Evolutionary conservation across 2,797 vertebrate genomes (phyloP).

Genomic region (Toxotes lorentzi): DNA sequence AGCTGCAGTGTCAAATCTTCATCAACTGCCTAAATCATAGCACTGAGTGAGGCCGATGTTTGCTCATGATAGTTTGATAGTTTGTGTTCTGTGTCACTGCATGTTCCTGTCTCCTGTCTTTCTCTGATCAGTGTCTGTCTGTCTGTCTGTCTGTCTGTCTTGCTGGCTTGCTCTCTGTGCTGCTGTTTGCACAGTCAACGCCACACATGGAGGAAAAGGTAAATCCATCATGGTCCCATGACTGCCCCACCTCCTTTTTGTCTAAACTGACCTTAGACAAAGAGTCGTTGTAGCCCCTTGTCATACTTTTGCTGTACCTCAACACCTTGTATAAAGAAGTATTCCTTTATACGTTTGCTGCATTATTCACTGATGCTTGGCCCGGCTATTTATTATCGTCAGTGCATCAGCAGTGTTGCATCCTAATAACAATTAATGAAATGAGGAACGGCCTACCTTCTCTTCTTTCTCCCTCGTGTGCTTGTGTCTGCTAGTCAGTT

Average conservation of each 20-base stretch:
- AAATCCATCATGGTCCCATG: conserved; percentile 81
- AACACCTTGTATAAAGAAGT: neutral
- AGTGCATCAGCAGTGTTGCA: conserved; percentile 8
- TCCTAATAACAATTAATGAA: conserved; percentile 4
- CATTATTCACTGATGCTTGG: conserved; percentile 23
- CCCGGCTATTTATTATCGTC: neutral
- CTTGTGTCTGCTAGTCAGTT: conserved; percentile 46
- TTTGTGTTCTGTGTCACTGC: conserved; percentile 40
- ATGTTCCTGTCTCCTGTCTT: conserved; percentile 63
- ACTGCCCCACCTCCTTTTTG: conserved; percentile 29
- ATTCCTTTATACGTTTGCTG: conserved; percentile 9
- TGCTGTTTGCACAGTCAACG: conserved; percentile 94
- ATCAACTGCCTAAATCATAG: neutral
- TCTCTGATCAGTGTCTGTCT: conserved; percentile 75
- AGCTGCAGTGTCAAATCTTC: neutral
- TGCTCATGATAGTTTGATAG: too few relatives aligned
- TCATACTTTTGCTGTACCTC: neutral
- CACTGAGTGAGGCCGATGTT: neutral
- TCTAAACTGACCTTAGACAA: conserved; percentile 39
- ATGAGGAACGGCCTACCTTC: conserved; percentile 46
- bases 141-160: conserved; percentile 76
- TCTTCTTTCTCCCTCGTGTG: conserved; percentile 60
- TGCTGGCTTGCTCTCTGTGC: conserved; percentile 89
- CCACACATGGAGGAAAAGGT: conserved; percentile 99
- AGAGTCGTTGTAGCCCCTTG: conserved; percentile 16